Conservation (phyloP, 2,113 vertebrate species). For the Sula dactylatra region DNA sequence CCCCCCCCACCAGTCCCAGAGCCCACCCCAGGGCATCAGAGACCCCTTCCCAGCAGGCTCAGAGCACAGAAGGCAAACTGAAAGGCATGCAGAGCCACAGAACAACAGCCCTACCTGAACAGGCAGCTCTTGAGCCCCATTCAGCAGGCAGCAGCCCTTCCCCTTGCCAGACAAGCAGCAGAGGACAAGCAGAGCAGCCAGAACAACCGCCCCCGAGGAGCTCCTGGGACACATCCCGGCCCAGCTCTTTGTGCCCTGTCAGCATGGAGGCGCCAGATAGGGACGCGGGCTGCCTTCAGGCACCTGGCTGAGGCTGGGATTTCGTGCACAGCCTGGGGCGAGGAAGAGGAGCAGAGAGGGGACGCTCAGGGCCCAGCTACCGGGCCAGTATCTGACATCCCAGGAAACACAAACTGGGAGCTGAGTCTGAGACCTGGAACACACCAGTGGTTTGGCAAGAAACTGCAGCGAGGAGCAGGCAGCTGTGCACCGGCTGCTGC, state of each 20-base stretch:
- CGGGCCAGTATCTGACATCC: neutral
- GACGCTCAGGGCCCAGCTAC: neutral
- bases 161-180: neutral
- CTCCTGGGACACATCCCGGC: rapidly evolving
- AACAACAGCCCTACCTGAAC: neutral
- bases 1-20: no score
- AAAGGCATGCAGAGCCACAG: rapidly evolving
- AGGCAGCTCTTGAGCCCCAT: neutral
- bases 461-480: neutral
- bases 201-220: neutral
- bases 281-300: neutral
- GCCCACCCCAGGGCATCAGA: no score
- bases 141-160: neutral
- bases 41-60: neutral
- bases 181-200: neutral
- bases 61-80: neutral
- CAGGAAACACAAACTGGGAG: neutral
- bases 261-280: neutral
- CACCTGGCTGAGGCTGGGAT: neutral
- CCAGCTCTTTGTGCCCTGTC: neutral
- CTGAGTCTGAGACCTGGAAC: conserved; percentile 6
- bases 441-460: neutral
- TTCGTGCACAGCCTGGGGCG: neutral
- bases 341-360: neutral
- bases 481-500: neutral